phyloP scores from a whole-genome alignment of 2,888 invertebrate genomes.

The Ferdinandea cuprea region DNA sequence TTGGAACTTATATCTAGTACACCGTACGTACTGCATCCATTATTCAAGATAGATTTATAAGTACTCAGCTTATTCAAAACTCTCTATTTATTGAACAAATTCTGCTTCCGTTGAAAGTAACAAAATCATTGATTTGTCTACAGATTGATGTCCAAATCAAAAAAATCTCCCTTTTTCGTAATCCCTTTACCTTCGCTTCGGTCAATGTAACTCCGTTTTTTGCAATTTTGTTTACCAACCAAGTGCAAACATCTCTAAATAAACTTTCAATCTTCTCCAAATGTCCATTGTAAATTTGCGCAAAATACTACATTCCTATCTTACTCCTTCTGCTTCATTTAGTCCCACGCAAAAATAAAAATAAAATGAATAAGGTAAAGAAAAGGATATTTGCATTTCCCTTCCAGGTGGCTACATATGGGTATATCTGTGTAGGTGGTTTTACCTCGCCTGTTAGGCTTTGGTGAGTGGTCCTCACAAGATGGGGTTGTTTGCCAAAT shows the following conservation, averaged over 20 bases:
- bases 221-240: constrained; percentile 37
- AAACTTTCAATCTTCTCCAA: constrained; percentile 32
- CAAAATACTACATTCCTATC: constrained; percentile 60
- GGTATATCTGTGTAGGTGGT: constrained; percentile 69
- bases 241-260: constrained; percentile 56
- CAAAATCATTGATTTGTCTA: not conserved
- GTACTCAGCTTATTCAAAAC: too few species aligned
- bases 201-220: constrained; percentile 9
- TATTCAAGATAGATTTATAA: too few species aligned
- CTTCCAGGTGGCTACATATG: constrained; percentile 36
- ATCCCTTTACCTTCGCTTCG: constrained; percentile 8
- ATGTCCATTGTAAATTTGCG: constrained; percentile 50
- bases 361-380: not conserved
- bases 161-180: constrained; percentile 22
- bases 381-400: constrained; percentile 74
- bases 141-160: constrained; percentile 4
- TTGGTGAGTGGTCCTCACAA: constrained; percentile 59
- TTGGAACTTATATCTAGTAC: too few species aligned
- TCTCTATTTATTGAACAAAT: too few species aligned
- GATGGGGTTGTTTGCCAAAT: constrained; percentile 70
- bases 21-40: too few species aligned
- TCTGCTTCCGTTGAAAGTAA: not conserved
- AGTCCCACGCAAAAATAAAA: constrained; percentile 34
- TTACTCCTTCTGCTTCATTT: constrained; percentile 69
- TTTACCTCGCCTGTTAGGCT: constrained; percentile 44